Conservation (phyloP, 2,113 vertebrate species). For the Cisticola juncidis region DNA sequence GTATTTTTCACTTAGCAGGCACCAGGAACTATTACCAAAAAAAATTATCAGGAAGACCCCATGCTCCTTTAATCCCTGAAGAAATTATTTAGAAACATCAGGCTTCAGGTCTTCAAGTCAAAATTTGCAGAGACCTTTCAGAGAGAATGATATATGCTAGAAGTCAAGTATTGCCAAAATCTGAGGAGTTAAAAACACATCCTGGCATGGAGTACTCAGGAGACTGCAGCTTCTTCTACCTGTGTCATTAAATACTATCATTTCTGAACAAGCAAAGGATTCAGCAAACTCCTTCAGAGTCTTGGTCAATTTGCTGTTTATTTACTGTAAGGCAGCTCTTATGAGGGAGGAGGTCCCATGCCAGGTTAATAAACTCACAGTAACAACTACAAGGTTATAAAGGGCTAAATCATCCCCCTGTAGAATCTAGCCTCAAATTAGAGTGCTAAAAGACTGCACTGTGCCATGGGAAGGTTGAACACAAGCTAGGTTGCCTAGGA, state of each 20-base stretch:
- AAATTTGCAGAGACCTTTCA: neutral
- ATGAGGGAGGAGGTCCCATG: neutral
- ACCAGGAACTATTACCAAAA: neutral
- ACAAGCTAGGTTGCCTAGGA: neutral
- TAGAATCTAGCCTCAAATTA: neutral
- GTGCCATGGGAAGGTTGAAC: neutral
- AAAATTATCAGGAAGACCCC: neutral
- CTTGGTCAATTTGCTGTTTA: neutral
- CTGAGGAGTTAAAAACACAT: neutral
- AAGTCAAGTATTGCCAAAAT: neutral
- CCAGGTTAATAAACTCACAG: neutral
- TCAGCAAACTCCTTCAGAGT: neutral
- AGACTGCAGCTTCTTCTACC: neutral
- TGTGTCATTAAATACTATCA: neutral
- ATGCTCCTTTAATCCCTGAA: neutral
- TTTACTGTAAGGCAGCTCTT: neutral
- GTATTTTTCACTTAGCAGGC: neutral
- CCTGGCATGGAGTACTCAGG: neutral
- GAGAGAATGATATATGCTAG: neutral
- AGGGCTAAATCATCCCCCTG: neutral
- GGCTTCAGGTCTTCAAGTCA: neutral
- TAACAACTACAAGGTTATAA: neutral
- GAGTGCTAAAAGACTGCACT: neutral
- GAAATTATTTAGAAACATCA: neutral
- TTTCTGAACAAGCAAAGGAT: neutral